phyloP scores from a whole-genome alignment of 2,888 invertebrate genomes.

The Ecdyonurus torrentis region DNA sequence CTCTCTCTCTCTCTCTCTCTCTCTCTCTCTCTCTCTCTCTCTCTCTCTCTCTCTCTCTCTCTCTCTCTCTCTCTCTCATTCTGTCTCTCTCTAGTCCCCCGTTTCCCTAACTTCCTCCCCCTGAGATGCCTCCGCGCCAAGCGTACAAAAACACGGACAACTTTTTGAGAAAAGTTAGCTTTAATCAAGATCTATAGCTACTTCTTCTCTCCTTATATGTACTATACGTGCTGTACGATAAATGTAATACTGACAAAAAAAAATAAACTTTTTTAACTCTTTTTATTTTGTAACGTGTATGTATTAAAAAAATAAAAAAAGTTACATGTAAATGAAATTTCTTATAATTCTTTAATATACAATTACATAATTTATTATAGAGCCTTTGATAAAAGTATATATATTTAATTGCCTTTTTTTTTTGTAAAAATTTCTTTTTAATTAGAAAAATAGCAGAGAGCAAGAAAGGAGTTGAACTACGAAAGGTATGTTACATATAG shows the following conservation, averaged over 20 bases:
- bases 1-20: not conserved
- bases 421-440: too few relatives aligned
- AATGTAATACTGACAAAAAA: not conserved
- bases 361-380: not conserved
- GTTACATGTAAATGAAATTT: not conserved
- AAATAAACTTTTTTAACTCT: not conserved
- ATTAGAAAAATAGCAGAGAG: too few relatives aligned
- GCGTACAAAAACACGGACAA: not conserved
- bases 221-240: not conserved
- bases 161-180: not conserved
- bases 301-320: not conserved
- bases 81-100: not conserved
- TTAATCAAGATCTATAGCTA: not conserved
- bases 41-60: not conserved
- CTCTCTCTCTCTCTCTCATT: not conserved
- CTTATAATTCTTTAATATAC: not conserved
- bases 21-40: not conserved
- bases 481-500: too few relatives aligned
- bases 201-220: not conserved
- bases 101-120: not conserved
- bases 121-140: not conserved
- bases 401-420: too few relatives aligned
- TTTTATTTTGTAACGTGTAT: not conserved
- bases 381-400: not conserved
- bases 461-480: too few relatives aligned